A percentile compares a stretch with the other conserved stretches of the same genome.
phyloP scores from a whole-genome alignment of 1,140 invertebrate species.

The Caenorhabditis tropicalis region DNA sequence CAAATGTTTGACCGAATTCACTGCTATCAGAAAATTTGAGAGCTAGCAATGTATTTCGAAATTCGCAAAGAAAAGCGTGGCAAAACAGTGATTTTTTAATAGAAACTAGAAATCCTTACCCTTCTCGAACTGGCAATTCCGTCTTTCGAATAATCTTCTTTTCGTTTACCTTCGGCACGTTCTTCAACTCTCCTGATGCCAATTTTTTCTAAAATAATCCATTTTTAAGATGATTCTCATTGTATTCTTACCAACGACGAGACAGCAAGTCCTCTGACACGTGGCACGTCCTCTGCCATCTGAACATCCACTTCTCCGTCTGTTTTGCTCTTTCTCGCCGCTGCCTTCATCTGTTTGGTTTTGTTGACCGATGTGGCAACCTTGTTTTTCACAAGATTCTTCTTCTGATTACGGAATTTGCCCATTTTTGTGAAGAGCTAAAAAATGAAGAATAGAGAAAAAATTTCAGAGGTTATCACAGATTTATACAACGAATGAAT shows the following conservation, averaged over 20 bases:
- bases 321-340: not conserved
- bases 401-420: conserved; percentile 27
- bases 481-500: not conserved
- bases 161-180: conserved; percentile 15
- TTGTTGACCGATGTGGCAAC: not conserved
- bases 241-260: not conserved
- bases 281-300: not conserved
- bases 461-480: not conserved
- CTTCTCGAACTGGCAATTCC: conserved; percentile 8
- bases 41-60: not conserved
- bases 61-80: no score
- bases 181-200: conserved; percentile 7
- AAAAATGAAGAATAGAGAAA: not conserved
- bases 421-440: not conserved
- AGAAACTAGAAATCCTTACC: not conserved
- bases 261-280: conserved; percentile 4
- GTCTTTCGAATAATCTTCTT: conserved; percentile 37
- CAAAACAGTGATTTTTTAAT: not conserved
- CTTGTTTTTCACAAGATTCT: conserved; percentile 7
- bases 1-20: not conserved
- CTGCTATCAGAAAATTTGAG: not conserved
- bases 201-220: not conserved
- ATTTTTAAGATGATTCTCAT: not conserved
- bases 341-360: not conserved
- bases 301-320: not conserved